phyloP scores from a whole-genome alignment of 1,140 invertebrate genomes.

The Plectrocnemia conspersa region DNA sequence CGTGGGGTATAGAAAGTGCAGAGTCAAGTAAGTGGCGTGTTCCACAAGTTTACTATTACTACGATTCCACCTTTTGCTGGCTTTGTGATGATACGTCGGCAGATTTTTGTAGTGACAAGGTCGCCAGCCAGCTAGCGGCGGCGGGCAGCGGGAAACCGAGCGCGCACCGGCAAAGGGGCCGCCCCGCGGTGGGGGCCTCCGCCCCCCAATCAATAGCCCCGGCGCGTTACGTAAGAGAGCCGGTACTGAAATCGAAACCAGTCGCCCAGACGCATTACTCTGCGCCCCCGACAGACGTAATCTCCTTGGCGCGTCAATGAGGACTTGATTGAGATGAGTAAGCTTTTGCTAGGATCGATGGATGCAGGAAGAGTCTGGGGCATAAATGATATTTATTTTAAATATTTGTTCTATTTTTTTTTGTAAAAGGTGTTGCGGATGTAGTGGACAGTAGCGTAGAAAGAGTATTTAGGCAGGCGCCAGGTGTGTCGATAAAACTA shows the following conservation, averaged over 20 bases:
- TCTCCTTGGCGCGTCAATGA: too few species aligned
- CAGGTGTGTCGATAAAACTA: too few species aligned
- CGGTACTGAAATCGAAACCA: slow-evolving; percentile 32
- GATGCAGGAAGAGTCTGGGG: too few species aligned
- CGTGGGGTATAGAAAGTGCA: too few species aligned
- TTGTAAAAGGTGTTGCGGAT: too few species aligned
- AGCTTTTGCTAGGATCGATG: too few species aligned
- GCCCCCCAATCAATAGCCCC: slow-evolving; percentile 29
- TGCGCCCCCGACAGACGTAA: background rate
- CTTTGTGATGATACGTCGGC: slow-evolving; percentile 37
- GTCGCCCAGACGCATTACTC: slow-evolving; percentile 5
- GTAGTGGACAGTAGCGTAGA: too few species aligned
- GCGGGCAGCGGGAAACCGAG: background rate
- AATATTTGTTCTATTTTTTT: too few species aligned
- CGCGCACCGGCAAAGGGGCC: slow-evolving; percentile 8
- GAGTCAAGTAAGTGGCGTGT: slow-evolving; percentile 26
- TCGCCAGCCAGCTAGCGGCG: slow-evolving; percentile 28
- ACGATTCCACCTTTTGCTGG: slow-evolving; percentile 30
- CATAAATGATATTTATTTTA: too few species aligned
- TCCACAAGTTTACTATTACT: slow-evolving; percentile 30
- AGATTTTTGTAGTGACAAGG: slow-evolving; percentile 38
- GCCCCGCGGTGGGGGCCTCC: background rate
- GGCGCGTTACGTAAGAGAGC: slow-evolving; percentile 31
- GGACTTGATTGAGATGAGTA: too few species aligned
- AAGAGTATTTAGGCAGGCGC: too few species aligned